Conservation (phyloP, 1,140 invertebrate genomes). For the Hyposmocoma kahamanoa region DNA sequence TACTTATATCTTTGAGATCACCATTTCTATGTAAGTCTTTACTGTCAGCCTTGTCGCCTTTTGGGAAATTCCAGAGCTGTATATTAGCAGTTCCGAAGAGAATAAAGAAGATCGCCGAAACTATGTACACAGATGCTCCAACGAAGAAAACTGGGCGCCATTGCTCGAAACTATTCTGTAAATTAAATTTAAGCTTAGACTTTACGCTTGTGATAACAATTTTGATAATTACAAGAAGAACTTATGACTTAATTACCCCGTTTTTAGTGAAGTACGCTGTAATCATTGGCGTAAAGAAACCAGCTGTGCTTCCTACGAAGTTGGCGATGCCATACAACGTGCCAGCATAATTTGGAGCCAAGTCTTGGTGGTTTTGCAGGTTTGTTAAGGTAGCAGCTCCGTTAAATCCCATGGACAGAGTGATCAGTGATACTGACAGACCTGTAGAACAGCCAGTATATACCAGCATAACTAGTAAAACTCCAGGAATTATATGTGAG, state of each 20-base stretch:
- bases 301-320: slow-evolving; percentile 81
- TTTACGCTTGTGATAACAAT: no score
- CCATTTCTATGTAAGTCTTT: slow-evolving; percentile 38
- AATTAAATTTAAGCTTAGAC: no score
- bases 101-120: slow-evolving; percentile 81
- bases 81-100: slow-evolving; percentile 78
- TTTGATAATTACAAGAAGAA: no score
- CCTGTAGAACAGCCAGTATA: slow-evolving; percentile 79
- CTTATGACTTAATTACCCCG: slow-evolving; percentile 76
- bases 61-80: slow-evolving; percentile 77
- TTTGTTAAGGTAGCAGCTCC: slow-evolving; percentile 89
- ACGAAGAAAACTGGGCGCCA: slow-evolving; percentile 87
- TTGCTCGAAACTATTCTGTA: slow-evolving; percentile 82
- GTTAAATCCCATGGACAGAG: slow-evolving; percentile 85
- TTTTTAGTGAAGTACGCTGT: slow-evolving; percentile 79
- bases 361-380: slow-evolving; percentile 88
- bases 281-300: slow-evolving; percentile 82
- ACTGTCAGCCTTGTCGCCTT: slow-evolving; percentile 22
- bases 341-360: slow-evolving; percentile 86
- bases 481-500: slow-evolving; percentile 82
- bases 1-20: slow-evolving; percentile 42
- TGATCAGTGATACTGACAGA: slow-evolving; percentile 79
- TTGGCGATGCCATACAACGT: slow-evolving; percentile 84
- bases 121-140: slow-evolving; percentile 80
- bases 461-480: slow-evolving; percentile 78